Conservation (phyloP, 2,888 invertebrate genomes). For the Sarcophaga carnaria region DNA sequence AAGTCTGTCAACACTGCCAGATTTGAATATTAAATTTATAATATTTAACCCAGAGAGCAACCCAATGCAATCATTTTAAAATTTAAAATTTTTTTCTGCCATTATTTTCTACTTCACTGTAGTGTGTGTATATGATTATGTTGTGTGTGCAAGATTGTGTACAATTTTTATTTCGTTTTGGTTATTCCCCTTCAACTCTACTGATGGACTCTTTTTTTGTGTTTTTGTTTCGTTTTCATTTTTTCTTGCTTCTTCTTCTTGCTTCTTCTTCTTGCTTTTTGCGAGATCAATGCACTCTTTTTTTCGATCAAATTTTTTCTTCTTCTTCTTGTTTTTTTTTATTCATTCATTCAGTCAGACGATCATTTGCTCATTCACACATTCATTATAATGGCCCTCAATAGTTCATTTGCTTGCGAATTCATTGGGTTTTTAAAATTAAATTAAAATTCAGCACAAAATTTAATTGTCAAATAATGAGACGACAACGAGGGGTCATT, state of each 20-base stretch:
- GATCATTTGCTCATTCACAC: background rate
- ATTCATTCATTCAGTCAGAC: background rate
- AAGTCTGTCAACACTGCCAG: too few relatives aligned
- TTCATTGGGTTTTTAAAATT: too few relatives aligned
- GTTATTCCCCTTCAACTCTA: constrained; percentile 17
- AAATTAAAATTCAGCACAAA: too few relatives aligned
- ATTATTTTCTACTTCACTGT: background rate
- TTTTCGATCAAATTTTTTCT: background rate
- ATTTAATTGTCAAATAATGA: too few relatives aligned
- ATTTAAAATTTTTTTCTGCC: background rate
- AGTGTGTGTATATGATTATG: too few relatives aligned
- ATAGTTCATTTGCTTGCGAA: background rate
- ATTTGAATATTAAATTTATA: too few relatives aligned
- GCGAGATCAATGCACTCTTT: constrained; percentile 64
- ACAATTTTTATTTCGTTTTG: background rate
- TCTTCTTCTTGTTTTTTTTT: background rate
- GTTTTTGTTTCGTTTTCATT: constrained; percentile 19
- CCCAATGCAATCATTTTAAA: too few relatives aligned
- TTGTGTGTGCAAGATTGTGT: background rate
- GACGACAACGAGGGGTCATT: too few relatives aligned
- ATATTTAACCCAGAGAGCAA: too few relatives aligned
- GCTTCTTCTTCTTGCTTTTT: constrained; percentile 1
- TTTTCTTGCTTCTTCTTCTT: background rate
- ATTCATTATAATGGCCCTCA: background rate
- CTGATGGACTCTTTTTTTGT: background rate